phyloP scores from a whole-genome alignment of 2,113 vertebrate species.

The Raja brachyura region DNA sequence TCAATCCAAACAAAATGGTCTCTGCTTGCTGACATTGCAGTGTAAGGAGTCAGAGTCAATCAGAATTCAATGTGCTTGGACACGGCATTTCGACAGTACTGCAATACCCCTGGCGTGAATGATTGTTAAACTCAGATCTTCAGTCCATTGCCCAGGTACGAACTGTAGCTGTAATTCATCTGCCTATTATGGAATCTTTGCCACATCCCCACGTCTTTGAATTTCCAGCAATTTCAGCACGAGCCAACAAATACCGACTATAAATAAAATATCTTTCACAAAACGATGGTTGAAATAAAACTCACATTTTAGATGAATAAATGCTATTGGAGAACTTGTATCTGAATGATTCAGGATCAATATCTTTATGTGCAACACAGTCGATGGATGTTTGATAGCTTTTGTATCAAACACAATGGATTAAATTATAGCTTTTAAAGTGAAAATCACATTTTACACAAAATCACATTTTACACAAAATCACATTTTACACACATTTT shows the following conservation, averaged over 20 bases:
- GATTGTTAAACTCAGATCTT: not conserved
- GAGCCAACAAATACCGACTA: not conserved
- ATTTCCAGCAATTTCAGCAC: not conserved
- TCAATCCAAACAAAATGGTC: not conserved
- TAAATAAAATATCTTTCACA: not conserved
- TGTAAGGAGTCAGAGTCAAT: not conserved
- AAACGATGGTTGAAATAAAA: not conserved
- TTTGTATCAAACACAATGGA: not conserved
- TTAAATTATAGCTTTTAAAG: slow-evolving; percentile 2
- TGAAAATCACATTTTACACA: slow-evolving; percentile 17
- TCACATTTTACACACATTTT: not conserved
- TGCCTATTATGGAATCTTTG: not conserved
- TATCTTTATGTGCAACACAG: not conserved
- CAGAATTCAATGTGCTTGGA: not conserved
- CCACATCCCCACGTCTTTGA: too few relatives aligned
- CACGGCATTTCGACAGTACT: not conserved
- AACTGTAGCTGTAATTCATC: not conserved
- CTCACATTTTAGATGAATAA: not conserved
- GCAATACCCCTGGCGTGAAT: not conserved
- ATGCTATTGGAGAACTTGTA: not conserved
- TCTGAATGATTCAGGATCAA: not conserved
- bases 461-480: slow-evolving; percentile 11
- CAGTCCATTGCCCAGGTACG: not conserved
- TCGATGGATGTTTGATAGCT: not conserved
- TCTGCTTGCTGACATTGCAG: not conserved